Conservation (phyloP, 2,797 vertebrate species). For the Paramormyrops hopkinsi region DNA sequence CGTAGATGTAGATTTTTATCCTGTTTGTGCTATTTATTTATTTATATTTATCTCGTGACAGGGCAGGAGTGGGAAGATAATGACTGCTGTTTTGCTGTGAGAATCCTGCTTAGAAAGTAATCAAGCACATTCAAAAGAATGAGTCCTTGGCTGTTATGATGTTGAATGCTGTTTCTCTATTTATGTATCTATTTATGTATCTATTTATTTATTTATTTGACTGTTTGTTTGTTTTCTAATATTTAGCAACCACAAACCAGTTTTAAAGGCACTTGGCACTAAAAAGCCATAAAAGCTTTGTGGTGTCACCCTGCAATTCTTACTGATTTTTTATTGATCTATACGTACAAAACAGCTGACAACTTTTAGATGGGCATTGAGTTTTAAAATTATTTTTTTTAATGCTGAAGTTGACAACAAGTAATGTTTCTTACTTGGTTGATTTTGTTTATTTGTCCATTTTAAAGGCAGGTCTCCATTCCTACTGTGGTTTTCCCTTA, state of each 20-base stretch:
- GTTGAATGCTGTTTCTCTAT: background rate
- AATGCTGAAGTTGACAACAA: constrained; percentile 35
- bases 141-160: constrained; percentile 42
- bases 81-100: constrained; percentile 50
- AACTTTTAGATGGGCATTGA: constrained; percentile 50
- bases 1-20: background rate
- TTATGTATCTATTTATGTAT: background rate
- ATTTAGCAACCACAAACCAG: constrained; percentile 14
- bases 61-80: constrained; percentile 29
- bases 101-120: constrained; percentile 42
- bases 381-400: constrained; percentile 47
- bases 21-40: constrained; percentile 42
- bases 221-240: background rate
- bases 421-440: constrained; percentile 42
- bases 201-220: background rate
- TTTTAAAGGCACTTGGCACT: constrained; percentile 26
- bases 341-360: constrained; percentile 47
- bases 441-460: constrained; percentile 23
- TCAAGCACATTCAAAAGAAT: constrained; percentile 51
- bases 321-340: constrained; percentile 52
- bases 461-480: constrained; percentile 24
- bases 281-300: constrained; percentile 47
- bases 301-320: constrained; percentile 34
- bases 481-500: constrained; percentile 59
- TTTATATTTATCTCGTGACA: constrained; percentile 35